Base-by-base conservation (phyloP, 2,888 invertebrate genomes). In the Pemphredon lugubris region DNA sequence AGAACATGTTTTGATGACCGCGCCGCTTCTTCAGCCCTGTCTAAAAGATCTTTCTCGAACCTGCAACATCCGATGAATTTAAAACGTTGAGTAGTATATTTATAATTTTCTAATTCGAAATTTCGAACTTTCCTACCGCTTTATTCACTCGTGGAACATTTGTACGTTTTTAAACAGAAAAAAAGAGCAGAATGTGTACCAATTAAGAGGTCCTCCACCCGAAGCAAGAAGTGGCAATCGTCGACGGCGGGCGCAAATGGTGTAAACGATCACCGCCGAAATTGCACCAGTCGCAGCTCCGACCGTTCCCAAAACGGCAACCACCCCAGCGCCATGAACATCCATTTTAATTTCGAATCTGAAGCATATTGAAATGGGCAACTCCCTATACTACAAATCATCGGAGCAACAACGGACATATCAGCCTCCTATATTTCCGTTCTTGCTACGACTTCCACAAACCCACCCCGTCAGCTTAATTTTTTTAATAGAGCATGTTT, bases 271-370 rank as follows among this genome's bases (percentile, higher is more conserved):
- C 23, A 87, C 79, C 6, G 87, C 87, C 37, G 85, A 86, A 66
- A 86, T 82, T 34, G 88, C 87, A 50, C 87, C 88, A 18, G 85
- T 83, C 32, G 85, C 85, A 21, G 87, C 86, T 39, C 87, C 88
- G 26, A 86, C 81, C 57, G 86, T 82, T 26, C 85, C 84, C 57
- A 88, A 77, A 55, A 86, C 83, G 20, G 85, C 87, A 26, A 86
- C 79, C 39, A 82, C 79, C 32, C 85, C 86, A 37, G 84, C 84
- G 55, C 84, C 83, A 67, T 83, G 84, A 34, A 83, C 80, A 63
- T 86, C 85, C 86, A 87, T 85, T 20, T 65, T 73, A 58, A 58
- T 21, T 54, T 20, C 9, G 48, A 55, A 21, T 11, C 54, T 45
- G n/a, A 42, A 64, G 11, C 44, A 55, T 63, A 39, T 37, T 54